Conservation (phyloP, 2,797 vertebrate genomes). For the Hafferia zeledoni region DNA sequence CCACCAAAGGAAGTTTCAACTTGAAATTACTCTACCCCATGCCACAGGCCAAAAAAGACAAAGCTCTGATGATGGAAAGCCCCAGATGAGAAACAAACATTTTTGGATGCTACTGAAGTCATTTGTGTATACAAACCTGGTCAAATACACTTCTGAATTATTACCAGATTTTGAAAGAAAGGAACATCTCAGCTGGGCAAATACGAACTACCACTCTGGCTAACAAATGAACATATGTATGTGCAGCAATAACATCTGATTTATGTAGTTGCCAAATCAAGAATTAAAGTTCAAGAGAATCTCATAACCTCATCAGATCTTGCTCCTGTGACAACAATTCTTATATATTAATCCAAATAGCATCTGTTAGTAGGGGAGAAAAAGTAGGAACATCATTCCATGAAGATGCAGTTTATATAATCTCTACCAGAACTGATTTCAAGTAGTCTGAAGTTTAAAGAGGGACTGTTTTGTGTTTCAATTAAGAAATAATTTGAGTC, state of each 20-base stretch:
- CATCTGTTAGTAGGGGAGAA: not conserved
- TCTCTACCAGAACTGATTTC: not conserved
- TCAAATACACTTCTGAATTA: not conserved
- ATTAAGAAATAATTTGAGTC: constrained; percentile 11
- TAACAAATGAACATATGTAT: not conserved
- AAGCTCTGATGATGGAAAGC: not conserved
- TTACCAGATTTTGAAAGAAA: not conserved
- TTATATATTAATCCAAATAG: not conserved
- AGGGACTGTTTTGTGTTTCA: not conserved
- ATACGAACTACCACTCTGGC: not conserved
- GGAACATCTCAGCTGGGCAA: not conserved
- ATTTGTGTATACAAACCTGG: not conserved
- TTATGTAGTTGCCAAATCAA: not conserved
- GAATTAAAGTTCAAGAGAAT: not conserved
- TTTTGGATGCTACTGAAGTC: not conserved
- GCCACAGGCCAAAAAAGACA: not conserved
- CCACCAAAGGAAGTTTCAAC: not conserved
- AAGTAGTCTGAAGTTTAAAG: constrained; percentile 21
- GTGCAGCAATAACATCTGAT: not conserved
- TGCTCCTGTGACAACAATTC: not conserved
- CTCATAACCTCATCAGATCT: not conserved
- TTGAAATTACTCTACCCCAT: not conserved
- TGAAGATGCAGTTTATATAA: not conserved
- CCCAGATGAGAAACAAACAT: not conserved
- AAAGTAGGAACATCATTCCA: not conserved